Evolutionary conservation across 1,140 invertebrate species (phyloP).

Genomic region (Aporrectodea caliginosa): DNA sequence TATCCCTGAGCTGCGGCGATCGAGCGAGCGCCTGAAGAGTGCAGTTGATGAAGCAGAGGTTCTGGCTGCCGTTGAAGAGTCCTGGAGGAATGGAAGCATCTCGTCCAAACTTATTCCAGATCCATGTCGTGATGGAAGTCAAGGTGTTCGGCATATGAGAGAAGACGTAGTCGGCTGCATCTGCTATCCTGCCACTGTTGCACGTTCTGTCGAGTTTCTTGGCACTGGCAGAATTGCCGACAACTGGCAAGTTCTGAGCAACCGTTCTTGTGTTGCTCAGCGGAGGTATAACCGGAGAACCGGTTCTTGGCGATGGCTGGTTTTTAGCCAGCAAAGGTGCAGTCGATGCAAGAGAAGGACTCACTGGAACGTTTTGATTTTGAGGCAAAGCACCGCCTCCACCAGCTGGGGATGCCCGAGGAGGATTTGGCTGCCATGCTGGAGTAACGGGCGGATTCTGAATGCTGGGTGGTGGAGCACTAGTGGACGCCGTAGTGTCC

Average conservation of each 20-base stretch:
- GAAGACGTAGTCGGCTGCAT: neutral
- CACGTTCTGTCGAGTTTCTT: neutral
- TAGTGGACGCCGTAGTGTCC: no score
- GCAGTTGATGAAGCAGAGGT: neutral
- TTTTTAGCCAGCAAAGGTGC: no score
- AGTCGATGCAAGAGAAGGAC: no score
- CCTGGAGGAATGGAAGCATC: neutral
- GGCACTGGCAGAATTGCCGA: neutral
- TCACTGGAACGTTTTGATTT: no score
- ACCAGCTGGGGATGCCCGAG: no score
- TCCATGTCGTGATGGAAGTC: neutral
- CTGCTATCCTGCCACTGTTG: no score
- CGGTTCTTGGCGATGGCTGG: no score
- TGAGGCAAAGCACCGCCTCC: no score
- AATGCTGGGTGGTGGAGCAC: no score
- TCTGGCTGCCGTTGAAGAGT: neutral
- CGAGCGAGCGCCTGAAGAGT: neutral
- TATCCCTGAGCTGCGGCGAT: neutral
- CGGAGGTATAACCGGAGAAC: no score
- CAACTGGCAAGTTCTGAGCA: neutral
- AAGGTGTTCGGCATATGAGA: neutral
- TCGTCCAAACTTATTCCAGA: neutral
- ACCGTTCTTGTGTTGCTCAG: neutral
- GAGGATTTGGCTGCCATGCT: no score
- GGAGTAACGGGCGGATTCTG: no score